A percentile compares a stretch with the other conserved stretches of the same genome.
Evolutionary conservation across 2,797 vertebrate species (phyloP).

Genomic region (Melanogrammus aeglefinus): DNA sequence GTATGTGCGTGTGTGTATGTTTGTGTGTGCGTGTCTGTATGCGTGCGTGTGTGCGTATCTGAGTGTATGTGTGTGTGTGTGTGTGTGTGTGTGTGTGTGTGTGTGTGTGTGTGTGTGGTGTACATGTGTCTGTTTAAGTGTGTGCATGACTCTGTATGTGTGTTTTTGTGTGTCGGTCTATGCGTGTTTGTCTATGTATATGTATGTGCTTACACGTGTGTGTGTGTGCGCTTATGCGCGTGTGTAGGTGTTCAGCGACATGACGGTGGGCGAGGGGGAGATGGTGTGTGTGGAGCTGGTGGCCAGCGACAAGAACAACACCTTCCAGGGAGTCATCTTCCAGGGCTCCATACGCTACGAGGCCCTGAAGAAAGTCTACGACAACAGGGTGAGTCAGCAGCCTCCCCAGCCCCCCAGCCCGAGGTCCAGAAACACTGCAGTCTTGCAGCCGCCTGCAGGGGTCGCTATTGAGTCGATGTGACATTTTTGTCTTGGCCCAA

Average conservation of each 20-base stretch:
- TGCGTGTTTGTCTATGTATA: too few species aligned
- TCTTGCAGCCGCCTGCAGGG: not conserved
- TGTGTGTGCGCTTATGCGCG: not conserved
- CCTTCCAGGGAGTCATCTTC: conserved; percentile 96
- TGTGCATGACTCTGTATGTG: too few species aligned
- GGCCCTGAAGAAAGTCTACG: conserved; percentile 96
- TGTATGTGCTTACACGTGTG: too few species aligned
- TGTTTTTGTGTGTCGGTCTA: too few species aligned
- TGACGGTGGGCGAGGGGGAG: conserved; percentile 96
- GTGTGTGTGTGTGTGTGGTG: too few species aligned
- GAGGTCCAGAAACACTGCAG: too few species aligned
- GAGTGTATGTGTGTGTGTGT: too few species aligned
- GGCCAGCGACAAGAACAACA: conserved; percentile 94
- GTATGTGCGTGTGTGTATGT: not conserved
- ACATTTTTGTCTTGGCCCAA: too few species aligned
- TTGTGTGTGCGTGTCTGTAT: conserved; percentile 73
- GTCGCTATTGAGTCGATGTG: not conserved
- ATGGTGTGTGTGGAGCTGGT: conserved; percentile 99
- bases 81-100: too few species aligned
- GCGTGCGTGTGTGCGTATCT: too few species aligned
- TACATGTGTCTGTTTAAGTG: too few species aligned
- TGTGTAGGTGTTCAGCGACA: conserved; percentile 90
- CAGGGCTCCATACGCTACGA: conserved; percentile 98
- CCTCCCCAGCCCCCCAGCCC: too few species aligned
- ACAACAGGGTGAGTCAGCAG: conserved; percentile 85